Percentiles rank a stretch among this genome's conserved stretches.
These are phyloP conservation scores for Mola mola DNA, from an alignment of 2,113 vertebrate species.

Conservation along the genomic window DNA sequence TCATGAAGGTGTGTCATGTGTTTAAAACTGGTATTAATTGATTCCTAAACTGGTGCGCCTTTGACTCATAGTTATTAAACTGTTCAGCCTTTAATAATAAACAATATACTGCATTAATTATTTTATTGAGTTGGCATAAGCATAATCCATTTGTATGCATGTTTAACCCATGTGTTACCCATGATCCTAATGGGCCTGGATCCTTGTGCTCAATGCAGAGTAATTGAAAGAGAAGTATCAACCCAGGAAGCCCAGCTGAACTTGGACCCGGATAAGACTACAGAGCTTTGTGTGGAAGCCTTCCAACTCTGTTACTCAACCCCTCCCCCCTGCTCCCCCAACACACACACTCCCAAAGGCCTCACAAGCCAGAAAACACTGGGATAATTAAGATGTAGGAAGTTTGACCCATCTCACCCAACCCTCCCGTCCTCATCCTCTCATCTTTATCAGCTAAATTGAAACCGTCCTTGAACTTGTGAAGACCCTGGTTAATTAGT, in stretches of 20 bases:
- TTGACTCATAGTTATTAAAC: background rate
- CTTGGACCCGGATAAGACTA: slow-evolving; percentile 42
- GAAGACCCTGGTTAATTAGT: slow-evolving; percentile 73
- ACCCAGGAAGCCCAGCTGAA: slow-evolving; percentile 47
- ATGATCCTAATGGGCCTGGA: slow-evolving; percentile 19
- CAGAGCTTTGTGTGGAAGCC: slow-evolving; percentile 30
- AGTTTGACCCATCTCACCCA: slow-evolving; percentile 53
- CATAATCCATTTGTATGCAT: slow-evolving; percentile 7
- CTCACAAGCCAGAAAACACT: slow-evolving; percentile 34
- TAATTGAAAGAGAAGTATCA: slow-evolving; percentile 69
- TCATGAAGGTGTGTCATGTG: no score
- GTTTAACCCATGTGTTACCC: slow-evolving; percentile 41
- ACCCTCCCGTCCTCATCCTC: slow-evolving; percentile 51
- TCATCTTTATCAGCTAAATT: slow-evolving; percentile 78
- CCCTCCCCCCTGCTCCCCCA: background rate
- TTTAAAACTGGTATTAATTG: slow-evolving; percentile 5
- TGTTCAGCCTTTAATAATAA: slow-evolving; percentile 4
- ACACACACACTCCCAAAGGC: slow-evolving; percentile 22
- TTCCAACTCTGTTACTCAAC: slow-evolving; percentile 25
- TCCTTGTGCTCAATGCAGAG: background rate
- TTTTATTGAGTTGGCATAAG: background rate
- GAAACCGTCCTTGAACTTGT: slow-evolving; percentile 77
- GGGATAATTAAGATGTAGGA: slow-evolving; percentile 71
- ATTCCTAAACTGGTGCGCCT: background rate
- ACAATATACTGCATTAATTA: slow-evolving; percentile 1